Percentiles rank a stretch among this genome's conserved stretches.
phyloP scores from a whole-genome alignment of 2,797 vertebrate species.

The Tenualosa thibaudeaui region DNA sequence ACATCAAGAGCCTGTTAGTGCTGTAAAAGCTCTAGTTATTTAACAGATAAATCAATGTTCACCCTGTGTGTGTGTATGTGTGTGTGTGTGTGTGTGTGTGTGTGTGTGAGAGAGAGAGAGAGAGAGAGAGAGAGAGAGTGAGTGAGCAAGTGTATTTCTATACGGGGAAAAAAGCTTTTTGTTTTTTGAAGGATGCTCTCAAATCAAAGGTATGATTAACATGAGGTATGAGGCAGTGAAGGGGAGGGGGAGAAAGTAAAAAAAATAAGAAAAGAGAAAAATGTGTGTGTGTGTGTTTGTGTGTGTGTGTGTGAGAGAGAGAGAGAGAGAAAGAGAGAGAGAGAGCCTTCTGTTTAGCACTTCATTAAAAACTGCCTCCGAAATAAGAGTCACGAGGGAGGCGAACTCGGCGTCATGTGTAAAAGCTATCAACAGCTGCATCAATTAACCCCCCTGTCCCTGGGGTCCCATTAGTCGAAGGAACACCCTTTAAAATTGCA shows the following conservation, averaged over 20 bases:
- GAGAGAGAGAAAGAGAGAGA: slow-evolving; percentile 71
- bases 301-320: slow-evolving; percentile 25
- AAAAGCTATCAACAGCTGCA: slow-evolving; percentile 91
- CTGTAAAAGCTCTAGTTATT: slow-evolving; percentile 72
- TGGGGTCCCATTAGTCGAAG: slow-evolving; percentile 82
- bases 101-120: slow-evolving; percentile 24
- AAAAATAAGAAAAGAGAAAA: slow-evolving; percentile 67
- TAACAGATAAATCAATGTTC: slow-evolving; percentile 74
- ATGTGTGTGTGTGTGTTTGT: too few relatives aligned
- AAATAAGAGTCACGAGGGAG: slow-evolving; percentile 86
- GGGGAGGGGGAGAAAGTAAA: slow-evolving; percentile 56
- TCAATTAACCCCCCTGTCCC: slow-evolving; percentile 88
- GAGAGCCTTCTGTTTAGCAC: slow-evolving; percentile 85
- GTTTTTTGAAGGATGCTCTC: slow-evolving; percentile 66
- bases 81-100: neutral
- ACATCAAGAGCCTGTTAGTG: slow-evolving; percentile 72
- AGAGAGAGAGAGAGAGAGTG: too few relatives aligned
- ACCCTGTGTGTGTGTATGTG: slow-evolving; percentile 53
- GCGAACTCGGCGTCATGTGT: slow-evolving; percentile 78
- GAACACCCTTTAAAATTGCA: slow-evolving; percentile 87
- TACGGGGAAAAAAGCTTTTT: slow-evolving; percentile 1
- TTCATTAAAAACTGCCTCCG: slow-evolving; percentile 89
- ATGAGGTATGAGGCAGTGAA: slow-evolving; percentile 72
- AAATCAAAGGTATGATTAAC: slow-evolving; percentile 59
- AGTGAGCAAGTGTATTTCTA: slow-evolving; percentile 29